Evolutionary conservation across 2,888 invertebrate species (phyloP), one percentile per base, ranked within the genome.

Genomic region (Pseudanteris insignis): DNA sequence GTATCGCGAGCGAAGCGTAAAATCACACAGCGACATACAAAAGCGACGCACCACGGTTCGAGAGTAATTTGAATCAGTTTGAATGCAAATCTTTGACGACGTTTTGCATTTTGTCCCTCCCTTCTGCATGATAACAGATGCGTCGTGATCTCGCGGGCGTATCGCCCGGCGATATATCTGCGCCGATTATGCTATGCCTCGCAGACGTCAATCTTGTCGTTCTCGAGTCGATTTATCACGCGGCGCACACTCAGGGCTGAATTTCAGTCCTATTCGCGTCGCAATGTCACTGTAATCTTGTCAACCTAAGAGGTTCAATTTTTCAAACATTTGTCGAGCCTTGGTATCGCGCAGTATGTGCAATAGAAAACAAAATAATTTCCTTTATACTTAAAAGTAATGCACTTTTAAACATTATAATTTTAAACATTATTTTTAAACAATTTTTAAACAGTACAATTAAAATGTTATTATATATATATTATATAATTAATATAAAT

Each of bases 71-170:
- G 63, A 64, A 65, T 65, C 69, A 66, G 73, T 74, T 72, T 66
- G 70, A 64, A 74, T 74, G 73, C 72, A 71, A 75, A 76, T 76
- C 71, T 71, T 72, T 51, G 54, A 34, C 62, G 63, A 62, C 64
- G 69, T 66, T 74, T 74, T 73, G 71, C 73, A 74, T 74, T 72
- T 73, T 68, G 70, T 72, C 70, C 68, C 67, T 60, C 65, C 67
- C 48, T 63, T 65, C 48, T 62, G 59, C 53, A 60, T 57, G 60
- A 57, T 57, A 64, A 60, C 60, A 44, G 38, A 51, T 26, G 48
- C 44, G 40, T 28, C 26, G 41, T 37, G 48, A 44, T 53, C 50
- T 43, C 34, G 44, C 34, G 50, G 34, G 38, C 54, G 53, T 54
- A 58, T 48, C 58, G 34, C 10, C 37, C 34, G 37, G 37, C 37